Percentiles rank a stretch among this genome's conserved stretches.
phyloP scores from a whole-genome alignment of 2,888 invertebrate genomes.

The Fabriciana adippe region DNA sequence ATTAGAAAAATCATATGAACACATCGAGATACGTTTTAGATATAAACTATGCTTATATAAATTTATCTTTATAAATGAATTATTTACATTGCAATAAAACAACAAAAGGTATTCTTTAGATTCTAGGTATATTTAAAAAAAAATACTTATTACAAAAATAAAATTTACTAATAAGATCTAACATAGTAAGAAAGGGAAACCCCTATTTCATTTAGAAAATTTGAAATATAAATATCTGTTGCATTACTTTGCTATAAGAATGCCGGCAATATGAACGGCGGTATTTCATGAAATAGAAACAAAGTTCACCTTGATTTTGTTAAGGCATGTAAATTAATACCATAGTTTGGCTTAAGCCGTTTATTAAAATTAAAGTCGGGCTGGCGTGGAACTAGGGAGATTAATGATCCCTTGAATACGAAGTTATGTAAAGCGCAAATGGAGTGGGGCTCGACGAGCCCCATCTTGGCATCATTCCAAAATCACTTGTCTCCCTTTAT shows the following conservation, averaged over 20 bases:
- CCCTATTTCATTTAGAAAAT: no score
- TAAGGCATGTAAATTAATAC: slow-evolving; percentile 73
- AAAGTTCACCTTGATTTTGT: slow-evolving; percentile 62
- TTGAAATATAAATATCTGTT: no score
- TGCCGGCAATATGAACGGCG: slow-evolving; percentile 10
- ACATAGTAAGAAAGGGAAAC: no score
- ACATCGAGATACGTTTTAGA: neutral
- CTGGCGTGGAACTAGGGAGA: slow-evolving; percentile 80
- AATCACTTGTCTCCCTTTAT: slow-evolving; percentile 76
- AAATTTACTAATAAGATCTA: no score
- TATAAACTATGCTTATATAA: neutral
- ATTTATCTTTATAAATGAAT: neutral
- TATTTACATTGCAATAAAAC: neutral
- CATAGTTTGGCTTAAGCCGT: slow-evolving; percentile 70
- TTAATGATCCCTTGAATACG: slow-evolving; percentile 80
- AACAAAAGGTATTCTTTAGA: no score
- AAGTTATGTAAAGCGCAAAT: slow-evolving; percentile 80
- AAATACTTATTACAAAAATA: no score
- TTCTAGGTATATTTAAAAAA: no score
- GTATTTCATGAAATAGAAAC: slow-evolving; percentile 47
- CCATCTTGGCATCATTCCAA: slow-evolving; percentile 78
- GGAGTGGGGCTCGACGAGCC: slow-evolving; percentile 71
- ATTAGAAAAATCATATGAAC: neutral
- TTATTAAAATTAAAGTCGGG: slow-evolving; percentile 80
- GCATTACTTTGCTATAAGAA: neutral